Evolutionary conservation across 2,797 vertebrate genomes (phyloP), one percentile per base, ranked within the genome.

Genomic region (Diplodus puntazzo): DNA sequence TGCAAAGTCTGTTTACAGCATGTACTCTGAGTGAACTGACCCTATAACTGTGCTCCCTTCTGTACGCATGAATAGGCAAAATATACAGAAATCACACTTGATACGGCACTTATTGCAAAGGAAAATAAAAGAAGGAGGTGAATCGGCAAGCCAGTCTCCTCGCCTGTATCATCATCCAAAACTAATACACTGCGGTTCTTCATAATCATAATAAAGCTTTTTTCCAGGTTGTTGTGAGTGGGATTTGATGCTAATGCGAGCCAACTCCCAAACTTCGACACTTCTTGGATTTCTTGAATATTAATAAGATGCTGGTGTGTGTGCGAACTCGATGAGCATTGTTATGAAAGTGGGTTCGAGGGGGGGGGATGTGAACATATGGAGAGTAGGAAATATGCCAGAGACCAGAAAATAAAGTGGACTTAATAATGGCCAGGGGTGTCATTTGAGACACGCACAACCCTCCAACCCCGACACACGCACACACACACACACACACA

Each of bases 321-420:
- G 66, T 54, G 64, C 30, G 43, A 64, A 74, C 59, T 75, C 25
- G 5, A 20, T 25, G 66, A 81, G 70, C 66, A 57, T 75, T 80
- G 73, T 83, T 81, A 60, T 79, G 82, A 66, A 82, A 76, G 73
- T 46, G 70, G 25, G 77, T 82, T 78, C 53, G 45, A 73, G 72
- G 78, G 76, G 62, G 86, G 27, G 27, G 4, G 4, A 79, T 80
- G 73, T 62, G 86, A 88, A 83, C 91, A 93, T 91, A 92, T 91
- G 91, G 92, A 80, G 88, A 84, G 85, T 2, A 52, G 83, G 87
- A 82, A 92, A 89, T 84, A 78, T 90, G 92, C 85, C 88, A 91
- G 23, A 84, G 77, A 75, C 58, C 27, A 14, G 67, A 85, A 78
- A 88, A 86, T 86, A 85, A 88, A 89, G 78, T 87, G 85, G 89